These are phyloP conservation scores for Amphimedon queenslandica DNA, from an alignment of 37 sponge, comb jelly and placozoan species.

Conservation along the genomic window DNA sequence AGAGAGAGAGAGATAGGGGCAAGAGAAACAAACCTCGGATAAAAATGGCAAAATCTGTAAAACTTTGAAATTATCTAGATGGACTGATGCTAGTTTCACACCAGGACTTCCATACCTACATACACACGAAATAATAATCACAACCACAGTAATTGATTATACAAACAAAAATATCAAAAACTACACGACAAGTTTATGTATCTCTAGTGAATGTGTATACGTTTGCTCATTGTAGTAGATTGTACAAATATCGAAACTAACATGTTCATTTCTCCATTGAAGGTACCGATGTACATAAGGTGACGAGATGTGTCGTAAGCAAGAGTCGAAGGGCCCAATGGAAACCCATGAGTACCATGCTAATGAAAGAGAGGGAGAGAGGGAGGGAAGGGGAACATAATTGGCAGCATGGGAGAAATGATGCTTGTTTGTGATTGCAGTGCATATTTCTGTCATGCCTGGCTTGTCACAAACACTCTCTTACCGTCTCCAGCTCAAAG, in stretches of 20 bases:
- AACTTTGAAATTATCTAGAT: slow-evolving; percentile 51
- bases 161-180: not conserved
- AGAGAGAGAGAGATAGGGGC: not conserved
- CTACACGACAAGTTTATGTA: too few species aligned
- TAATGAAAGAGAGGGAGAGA: slow-evolving; percentile 24
- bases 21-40: slow-evolving; percentile 31
- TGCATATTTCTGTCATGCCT: not conserved
- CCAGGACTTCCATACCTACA: slow-evolving; percentile 70
- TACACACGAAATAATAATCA: not conserved
- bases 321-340: slow-evolving; percentile 70
- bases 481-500: slow-evolving; percentile 48
- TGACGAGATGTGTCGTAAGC: slow-evolving; percentile 61
- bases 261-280: slow-evolving; percentile 76
- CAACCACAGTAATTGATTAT: not conserved
- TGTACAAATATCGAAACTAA: slow-evolving; percentile 25
- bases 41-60: slow-evolving; percentile 68
- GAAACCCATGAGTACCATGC: slow-evolving; percentile 84
- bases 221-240: not conserved
- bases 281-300: slow-evolving; percentile 71
- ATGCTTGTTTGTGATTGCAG: not conserved
- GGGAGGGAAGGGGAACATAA: not conserved
- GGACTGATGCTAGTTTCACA: slow-evolving; percentile 54
- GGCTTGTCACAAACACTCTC: not conserved
- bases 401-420: not conserved
- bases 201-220: not conserved